Evolutionary conservation across 1,140 invertebrate species (phyloP), one percentile per base, ranked within the genome.

Genomic region (Aphidius gifuensis): DNA sequence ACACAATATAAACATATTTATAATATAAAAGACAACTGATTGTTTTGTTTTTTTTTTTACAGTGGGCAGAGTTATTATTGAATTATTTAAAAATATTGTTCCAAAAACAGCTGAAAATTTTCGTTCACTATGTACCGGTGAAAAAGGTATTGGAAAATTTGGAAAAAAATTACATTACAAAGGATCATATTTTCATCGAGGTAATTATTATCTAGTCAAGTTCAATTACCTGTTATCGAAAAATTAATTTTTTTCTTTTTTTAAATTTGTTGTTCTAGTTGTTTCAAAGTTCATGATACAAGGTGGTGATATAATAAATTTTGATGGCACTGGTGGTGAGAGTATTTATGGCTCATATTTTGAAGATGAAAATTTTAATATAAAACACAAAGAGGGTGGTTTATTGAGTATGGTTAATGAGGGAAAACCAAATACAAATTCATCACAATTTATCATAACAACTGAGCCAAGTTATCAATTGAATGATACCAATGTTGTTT

Each of bases 401-500:
- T 84, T 91, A 5, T 78, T 98, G 3, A 94, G 93, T 65, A 96
- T 97, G 93, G 92, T 92, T 1, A 98, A 97, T 78, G 85, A 87
- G 68, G 94, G 94, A 5, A 75, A 74, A 11, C 88, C 88, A 4
- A 85, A 97, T 75, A 91, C 91, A 47, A 98, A 97, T 73, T 92
- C 90, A 59, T 96, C 93, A 6, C 96, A 99, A 80, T 98, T 99
- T 81, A 96, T 97, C 70, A 92, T 99, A 23, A 95, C 94, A 4
- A 86, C 90, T 9, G 90, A 87, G 0, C 85, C 90, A 5, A 93
- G 92, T 69, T 82, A 87, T 39, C 95, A 97, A 70, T 80, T 98
- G 38, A 92, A 98, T 79, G 89, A 88, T 9, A 90, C 85, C 40
- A 95, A 98, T 80, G 92, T 97, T 3, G 93, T 94, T 39, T 96